phyloP scores from a whole-genome alignment of 2,113 vertebrate genomes.

The Malurus melanocephalus region DNA sequence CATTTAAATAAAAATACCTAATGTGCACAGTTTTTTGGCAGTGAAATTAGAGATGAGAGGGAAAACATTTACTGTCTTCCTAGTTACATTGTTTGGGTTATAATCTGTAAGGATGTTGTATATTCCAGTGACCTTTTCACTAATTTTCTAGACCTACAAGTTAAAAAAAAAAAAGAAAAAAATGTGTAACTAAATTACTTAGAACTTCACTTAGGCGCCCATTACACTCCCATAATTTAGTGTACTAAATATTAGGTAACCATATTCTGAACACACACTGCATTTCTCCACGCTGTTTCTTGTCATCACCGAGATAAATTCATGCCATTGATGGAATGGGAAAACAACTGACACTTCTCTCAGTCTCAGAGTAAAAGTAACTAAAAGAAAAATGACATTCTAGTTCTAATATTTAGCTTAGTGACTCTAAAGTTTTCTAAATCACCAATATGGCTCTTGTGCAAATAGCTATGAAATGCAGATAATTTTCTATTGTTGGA shows the following conservation, averaged over 20 bases:
- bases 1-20: conserved; percentile 10
- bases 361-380: neutral
- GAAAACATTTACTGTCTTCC: neutral
- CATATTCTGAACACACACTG: neutral
- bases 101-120: neutral
- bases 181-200: neutral
- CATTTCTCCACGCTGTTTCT: neutral
- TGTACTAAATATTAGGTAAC: neutral
- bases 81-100: neutral
- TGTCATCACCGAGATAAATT: neutral
- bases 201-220: neutral
- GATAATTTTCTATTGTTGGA: neutral
- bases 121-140: neutral
- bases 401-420: neutral
- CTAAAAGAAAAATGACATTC: neutral
- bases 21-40: neutral
- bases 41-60: neutral
- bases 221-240: neutral
- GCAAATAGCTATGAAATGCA: conserved; percentile 7
- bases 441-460: neutral
- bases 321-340: neutral
- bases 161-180: neutral
- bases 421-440: neutral
- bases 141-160: neutral
- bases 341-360: neutral